A percentile compares a stretch with the other conserved stretches of the same genome.
Evolutionary conservation across 1,140 invertebrate genomes (phyloP).

Genomic region (Nixonia krombeini): DNA sequence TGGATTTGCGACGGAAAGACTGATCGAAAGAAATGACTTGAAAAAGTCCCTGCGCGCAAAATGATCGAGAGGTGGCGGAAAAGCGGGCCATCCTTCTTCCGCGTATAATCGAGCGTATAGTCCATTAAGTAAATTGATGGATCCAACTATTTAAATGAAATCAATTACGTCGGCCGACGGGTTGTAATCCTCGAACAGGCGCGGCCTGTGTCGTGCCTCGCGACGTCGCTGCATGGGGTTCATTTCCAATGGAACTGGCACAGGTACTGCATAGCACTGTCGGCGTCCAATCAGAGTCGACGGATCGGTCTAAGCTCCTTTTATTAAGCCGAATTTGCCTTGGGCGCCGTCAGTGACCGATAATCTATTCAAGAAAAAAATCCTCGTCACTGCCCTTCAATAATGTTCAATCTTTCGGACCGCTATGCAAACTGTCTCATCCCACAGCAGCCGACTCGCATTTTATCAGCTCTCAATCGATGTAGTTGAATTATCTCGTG

Average conservation of each 20-base stretch:
- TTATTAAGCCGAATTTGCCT: constrained; percentile 61
- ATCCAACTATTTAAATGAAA: constrained; percentile 53
- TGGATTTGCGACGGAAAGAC: no score
- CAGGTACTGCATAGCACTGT: constrained; percentile 59
- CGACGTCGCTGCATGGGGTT: constrained; percentile 50
- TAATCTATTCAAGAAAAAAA: constrained; percentile 48
- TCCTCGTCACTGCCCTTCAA: constrained; percentile 44
- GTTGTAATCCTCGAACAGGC: constrained; percentile 41
- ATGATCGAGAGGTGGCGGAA: constrained; percentile 8
- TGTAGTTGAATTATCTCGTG: no score
- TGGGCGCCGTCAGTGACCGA: constrained; percentile 44
- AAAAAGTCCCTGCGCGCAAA: no score
- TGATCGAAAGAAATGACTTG: no score
- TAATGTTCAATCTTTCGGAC: constrained; percentile 44
- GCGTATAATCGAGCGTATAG: constrained; percentile 20
- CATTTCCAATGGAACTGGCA: constrained; percentile 46
- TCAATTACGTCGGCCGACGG: constrained; percentile 57
- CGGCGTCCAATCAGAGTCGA: constrained; percentile 55
- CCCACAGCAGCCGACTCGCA: constrained; percentile 9
- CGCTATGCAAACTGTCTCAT: constrained; percentile 36
- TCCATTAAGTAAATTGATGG: constrained; percentile 48
- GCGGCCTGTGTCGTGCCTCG: constrained; percentile 27
- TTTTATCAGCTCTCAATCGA: no score
- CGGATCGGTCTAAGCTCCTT: constrained; percentile 53
- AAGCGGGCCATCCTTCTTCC: constrained; percentile 7